Evolutionary conservation across 2,113 vertebrate genomes (phyloP), one percentile per base, ranked within the genome.

Genomic region (Mionectes macconnelli): DNA sequence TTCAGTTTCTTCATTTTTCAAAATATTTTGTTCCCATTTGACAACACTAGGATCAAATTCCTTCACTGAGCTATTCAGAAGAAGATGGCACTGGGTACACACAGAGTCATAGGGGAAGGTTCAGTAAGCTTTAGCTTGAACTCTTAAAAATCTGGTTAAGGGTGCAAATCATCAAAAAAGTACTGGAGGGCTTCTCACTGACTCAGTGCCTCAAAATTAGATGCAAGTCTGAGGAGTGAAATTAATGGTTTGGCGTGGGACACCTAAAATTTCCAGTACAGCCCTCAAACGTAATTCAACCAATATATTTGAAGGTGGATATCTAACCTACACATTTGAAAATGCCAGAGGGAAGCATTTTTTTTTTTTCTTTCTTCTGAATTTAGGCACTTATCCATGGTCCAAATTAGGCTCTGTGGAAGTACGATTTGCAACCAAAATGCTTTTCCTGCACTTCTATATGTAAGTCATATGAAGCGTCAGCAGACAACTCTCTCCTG

Each of bases 401-500:
- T 69, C 64, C 68, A 80, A 62, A 83, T 92, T 74, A 42, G 18
- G 6, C 59, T 93, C 31, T 52, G 27, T 44, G 39, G 33, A 81
- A 63, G 8, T n/a, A n/a, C 33, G 52, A 55, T 90, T 66, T 89
- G 59, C 72, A 84, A 91, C 17, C 16, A 86, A 85, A 94, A 89
- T 1, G 1, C 59, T 88, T 94, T 2, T 8, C 76, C 55, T 77
- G 47, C 6, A 10, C 33, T 92, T 89, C 50, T 93, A 20, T 55
- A 8, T 50, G 63, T 31, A 88, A 90, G 86, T 92, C 39, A 74
- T 84, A 92, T 47, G 70, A 93, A 59, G 69, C 63, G 73, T 96
- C 88, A 97, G 57, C 83, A 92, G 94, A 90, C 83, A 95, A 44
- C 94, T 88, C 82, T 80, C 72, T 94, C 45, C 59, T n/a, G 56